Base-by-base conservation (phyloP, 2,888 invertebrate species). In the Chrysolina haemoptera region DNA sequence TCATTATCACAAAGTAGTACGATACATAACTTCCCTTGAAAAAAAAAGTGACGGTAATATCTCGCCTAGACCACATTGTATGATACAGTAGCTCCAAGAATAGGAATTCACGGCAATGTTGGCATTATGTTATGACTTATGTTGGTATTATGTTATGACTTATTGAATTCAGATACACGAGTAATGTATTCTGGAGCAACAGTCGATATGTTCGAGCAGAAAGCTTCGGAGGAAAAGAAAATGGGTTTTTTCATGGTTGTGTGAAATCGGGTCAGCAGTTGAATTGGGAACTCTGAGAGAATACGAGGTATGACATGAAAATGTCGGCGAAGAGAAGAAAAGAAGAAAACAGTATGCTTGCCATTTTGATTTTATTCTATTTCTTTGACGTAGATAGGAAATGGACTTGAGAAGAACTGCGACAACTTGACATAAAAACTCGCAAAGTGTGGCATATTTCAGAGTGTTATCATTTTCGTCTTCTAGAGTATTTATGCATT, bases 101-200 rank as follows among this genome's bases (percentile, higher is more conserved):
- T 11, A 67, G 53, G 53, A 50, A 43, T 53, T 20, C 67, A 67
- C 53, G 67, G 55, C 55, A 40, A 67, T 35, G 67, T 40, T 67
- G 67, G 55, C 67, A 53, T 67, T n/a, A n/a, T n/a, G n/a, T n/a
- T n/a, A n/a, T n/a, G n/a, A n/a, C n/a, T n/a, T n/a, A n/a, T n/a
- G n/a, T n/a, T n/a, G n/a, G 67, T 53, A 67, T 67, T 53, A 67
- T 67, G 67, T 67, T 67, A 67, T 67, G 67, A 67, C 40, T 67
- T 67, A 67, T 67, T 6, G 67, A 53, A 53, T 27, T 22, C 35
- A 59, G 59, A 59, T 59, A 27, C 59, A 35, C 14, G n/a, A n/a
- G 59, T 59, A 59, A 59, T 59, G 35, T 14, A n/a, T 59, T 59
- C 59, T 10, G 35, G 59, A 59, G 59, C 59, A 59, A 59, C 59